These are phyloP conservation scores for Oxyura jamaicensis DNA, from an alignment of 2,113 vertebrate species.

Conservation along the genomic window DNA sequence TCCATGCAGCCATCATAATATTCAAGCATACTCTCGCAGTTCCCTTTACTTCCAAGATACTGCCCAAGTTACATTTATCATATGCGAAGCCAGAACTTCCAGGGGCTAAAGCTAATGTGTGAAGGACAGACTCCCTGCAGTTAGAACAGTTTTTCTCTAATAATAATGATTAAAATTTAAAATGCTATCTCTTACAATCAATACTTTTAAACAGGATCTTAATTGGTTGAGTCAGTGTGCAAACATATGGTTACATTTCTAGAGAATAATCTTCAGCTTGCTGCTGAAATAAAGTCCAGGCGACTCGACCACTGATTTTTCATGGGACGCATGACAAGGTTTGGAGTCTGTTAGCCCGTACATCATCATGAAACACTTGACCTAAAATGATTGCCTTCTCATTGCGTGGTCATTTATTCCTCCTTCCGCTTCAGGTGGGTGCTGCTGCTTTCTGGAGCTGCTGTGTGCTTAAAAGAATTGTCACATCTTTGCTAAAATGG, in stretches of 20 bases:
- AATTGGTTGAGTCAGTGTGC: conserved; percentile 4
- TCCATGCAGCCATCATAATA: not conserved
- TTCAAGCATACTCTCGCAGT: not conserved
- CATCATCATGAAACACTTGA: not conserved
- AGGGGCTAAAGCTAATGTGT: not conserved
- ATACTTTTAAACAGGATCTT: not conserved
- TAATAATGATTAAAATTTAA: not conserved
- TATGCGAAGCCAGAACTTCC: not conserved
- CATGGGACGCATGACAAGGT: not conserved
- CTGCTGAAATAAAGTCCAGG: not conserved
- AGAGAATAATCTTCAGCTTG: not conserved
- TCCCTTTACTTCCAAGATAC: conserved; percentile 7
- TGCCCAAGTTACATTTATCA: not conserved
- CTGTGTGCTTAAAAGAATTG: not conserved
- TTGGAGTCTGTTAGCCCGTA: not conserved
- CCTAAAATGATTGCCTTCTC: not conserved
- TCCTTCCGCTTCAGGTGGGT: not conserved
- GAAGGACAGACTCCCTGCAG: not conserved
- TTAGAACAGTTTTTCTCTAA: not conserved
- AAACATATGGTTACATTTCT: not conserved
- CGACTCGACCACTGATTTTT: not conserved
- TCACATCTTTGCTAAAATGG: not conserved
- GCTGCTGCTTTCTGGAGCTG: not conserved
- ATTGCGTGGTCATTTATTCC: not conserved
- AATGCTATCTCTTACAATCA: not conserved